Evolutionary conservation across 2,888 invertebrate species (phyloP), one percentile per base, ranked within the genome.

Genomic region (Tetanocera ferruginea): DNA sequence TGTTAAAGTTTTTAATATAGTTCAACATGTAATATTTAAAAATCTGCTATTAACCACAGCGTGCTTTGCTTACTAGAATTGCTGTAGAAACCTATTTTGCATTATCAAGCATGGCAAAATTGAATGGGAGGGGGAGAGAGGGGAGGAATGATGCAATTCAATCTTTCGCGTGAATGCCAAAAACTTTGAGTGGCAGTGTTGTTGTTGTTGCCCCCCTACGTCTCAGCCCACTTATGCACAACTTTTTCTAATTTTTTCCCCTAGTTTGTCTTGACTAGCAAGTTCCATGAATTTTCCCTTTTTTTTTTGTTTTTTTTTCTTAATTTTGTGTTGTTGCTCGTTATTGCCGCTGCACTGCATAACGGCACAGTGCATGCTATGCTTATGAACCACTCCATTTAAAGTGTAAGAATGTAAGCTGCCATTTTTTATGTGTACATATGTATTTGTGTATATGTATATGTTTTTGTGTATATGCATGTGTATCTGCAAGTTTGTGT

Each of bases 401-500:
- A 6, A n/a, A 23, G 19, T 19, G 17, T 8, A 8, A 55, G 19
- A 23, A 5, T n/a, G 19, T 19, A 23, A 23, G 8, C 19, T 60
- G 19, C 28, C 14, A 14, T 60, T 60, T n/a, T 55, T 2, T 55
- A 9, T 3, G 8, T 25, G 57, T 25, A n/a, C n/a, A 3, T 52
- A n/a, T 52, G 52, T 14, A n/a, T 8, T 3, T 3, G 52, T 52
- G 52, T n/a, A n/a, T 49, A 6, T 49, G 8, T 49, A 6, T 49
- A 6, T 14, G 1, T 55, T 23, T 55, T 19, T 19, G n/a, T 57
- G 70, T 11, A 60, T 72, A 51, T 71, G 31, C 37, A 75, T 73
- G 74, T 81, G 79, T 77, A 70, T 76, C 72, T 62, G 75, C 57
- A 23, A 60, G 69, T 19, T 52, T 60, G 49, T 57, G 67, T 60